Percentiles rank a stretch among this genome's conserved stretches.
Conservation (phyloP, 2,797 vertebrate genomes). For the Chromobotia macracanthus region DNA sequence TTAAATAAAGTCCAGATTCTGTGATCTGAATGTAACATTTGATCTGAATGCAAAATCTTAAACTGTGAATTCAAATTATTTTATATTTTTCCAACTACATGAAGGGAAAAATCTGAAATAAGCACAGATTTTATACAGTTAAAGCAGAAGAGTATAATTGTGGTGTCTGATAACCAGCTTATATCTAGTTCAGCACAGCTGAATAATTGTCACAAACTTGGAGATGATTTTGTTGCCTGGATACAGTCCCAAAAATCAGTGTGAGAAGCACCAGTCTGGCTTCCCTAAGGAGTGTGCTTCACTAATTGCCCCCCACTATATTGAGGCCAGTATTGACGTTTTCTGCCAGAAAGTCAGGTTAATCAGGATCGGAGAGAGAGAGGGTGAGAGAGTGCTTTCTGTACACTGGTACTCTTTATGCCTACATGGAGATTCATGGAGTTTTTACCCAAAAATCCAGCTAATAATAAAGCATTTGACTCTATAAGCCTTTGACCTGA, state of each 20-base stretch:
- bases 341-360: constrained; percentile 11
- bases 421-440: background rate
- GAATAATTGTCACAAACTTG: constrained; percentile 4
- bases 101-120: background rate
- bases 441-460: background rate
- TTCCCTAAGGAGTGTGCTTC: constrained; percentile 14
- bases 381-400: background rate
- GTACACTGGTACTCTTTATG: too few species aligned
- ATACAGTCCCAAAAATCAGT: constrained; percentile 9
- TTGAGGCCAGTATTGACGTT: background rate
- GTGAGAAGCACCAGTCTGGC: background rate
- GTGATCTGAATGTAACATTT: too few species aligned
- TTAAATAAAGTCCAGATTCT: too few species aligned
- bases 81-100: background rate
- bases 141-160: background rate
- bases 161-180: background rate
- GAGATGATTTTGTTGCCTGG: constrained; percentile 33
- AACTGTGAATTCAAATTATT: background rate
- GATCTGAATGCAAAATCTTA: too few species aligned
- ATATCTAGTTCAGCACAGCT: background rate
- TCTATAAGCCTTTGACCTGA: constrained; percentile 32
- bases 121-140: background rate
- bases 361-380: constrained; percentile 3
- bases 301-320: constrained; percentile 11
- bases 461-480: background rate